Evolutionary conservation across 2,113 vertebrate species (phyloP).

Genomic region (Larimichthys polyactis): DNA sequence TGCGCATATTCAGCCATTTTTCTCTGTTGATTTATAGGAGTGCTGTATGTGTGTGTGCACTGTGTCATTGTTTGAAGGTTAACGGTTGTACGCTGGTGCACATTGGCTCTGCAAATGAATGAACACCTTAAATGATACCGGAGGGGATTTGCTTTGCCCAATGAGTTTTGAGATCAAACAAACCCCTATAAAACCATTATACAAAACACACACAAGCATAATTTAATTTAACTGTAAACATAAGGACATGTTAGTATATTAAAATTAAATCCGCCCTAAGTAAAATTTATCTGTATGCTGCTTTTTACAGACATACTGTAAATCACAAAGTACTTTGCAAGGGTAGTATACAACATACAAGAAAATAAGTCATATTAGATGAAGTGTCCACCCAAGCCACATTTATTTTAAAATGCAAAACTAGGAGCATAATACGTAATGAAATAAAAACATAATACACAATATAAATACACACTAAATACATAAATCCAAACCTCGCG

Average conservation of each 20-base stretch:
- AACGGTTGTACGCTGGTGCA: constrained; percentile 30
- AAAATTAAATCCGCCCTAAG: too few species aligned
- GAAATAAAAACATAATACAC: too few species aligned
- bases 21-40: constrained; percentile 58
- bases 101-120: constrained; percentile 35
- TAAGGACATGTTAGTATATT: neutral
- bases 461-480: too few species aligned
- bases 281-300: too few species aligned
- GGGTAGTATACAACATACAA: too few species aligned
- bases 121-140: constrained; percentile 1
- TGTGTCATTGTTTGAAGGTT: constrained; percentile 70
- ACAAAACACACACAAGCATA: neutral
- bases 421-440: too few species aligned
- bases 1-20: constrained; percentile 60
- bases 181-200: neutral
- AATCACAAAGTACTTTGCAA: too few species aligned
- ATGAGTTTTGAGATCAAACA: constrained; percentile 6
- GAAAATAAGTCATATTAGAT: too few species aligned
- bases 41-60: constrained; percentile 20
- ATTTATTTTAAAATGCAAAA: too few species aligned
- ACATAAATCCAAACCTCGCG: too few species aligned
- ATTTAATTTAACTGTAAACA: neutral
- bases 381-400: too few species aligned
- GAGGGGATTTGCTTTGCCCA: constrained; percentile 8
- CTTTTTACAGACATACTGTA: too few species aligned